Evolutionary conservation across 2,113 vertebrate genomes (phyloP), one percentile per base, ranked within the genome.

Genomic region (Leptocoma aspasia): DNA sequence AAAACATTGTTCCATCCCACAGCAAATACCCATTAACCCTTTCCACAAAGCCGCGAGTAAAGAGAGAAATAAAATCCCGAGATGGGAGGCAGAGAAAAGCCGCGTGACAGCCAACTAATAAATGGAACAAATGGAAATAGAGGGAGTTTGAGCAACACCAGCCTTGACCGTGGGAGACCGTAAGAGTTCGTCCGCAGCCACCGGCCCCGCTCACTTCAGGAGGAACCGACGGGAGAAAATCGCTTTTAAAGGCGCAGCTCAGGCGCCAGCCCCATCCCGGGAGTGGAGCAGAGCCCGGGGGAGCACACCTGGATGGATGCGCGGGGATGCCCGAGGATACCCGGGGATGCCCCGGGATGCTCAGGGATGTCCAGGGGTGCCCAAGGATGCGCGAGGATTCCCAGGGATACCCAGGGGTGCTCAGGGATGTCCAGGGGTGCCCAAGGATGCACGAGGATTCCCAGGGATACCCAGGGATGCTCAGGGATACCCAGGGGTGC

Each of bases 331-430:
- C 6, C 42, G 2, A 4, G 42, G 64, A 23, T 22, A 2, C 1
- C 3, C 72, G 1, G 15, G 42, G 42, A 47, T 47, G 4, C 3
- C 3, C 26, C 2, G 20, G 44, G n/a, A 47, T 21, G 2, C 9
- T 2, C n/a, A 4, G 4, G 18, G 66, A 19, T n/a, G 1, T 0
- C 3, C 69, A 3, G 16, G 22, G 37, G 24, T 42, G 0, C 3
- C 2, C 50, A 7, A 21, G 28, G 56, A 31, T 22, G 4, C 1
- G 2, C 44, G 1, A 9, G 41, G 42, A 18, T 24, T 2, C 1
- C 2, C 16, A 0, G 8, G 20, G 44, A 22, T 26, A 21, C 12
- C 16, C 28, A 5, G 1, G 11, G 50, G 14, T 35, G 5, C 9
- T 4, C 65, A 22, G 28, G 17, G 37, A 47, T 44, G 3, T 4